Conservation (phyloP, 2,888 invertebrate species). For the Lasioglossum lativentre region DNA sequence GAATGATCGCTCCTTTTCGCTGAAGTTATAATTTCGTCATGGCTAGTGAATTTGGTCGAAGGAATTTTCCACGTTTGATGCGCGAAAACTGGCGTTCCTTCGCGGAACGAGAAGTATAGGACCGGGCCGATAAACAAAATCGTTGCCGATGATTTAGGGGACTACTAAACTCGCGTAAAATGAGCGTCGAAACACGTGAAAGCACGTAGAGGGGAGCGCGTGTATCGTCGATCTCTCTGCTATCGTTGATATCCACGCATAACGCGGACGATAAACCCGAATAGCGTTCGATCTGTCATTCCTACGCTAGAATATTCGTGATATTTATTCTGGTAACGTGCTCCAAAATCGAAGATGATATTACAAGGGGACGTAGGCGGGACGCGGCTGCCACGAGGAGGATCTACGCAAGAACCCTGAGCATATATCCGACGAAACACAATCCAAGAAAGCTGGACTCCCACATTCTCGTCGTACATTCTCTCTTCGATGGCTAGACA, state of each 20-base stretch:
- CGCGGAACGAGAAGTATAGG: neutral
- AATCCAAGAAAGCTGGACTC: conserved; percentile 54
- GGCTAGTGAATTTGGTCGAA: neutral
- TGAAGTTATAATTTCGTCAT: too few relatives aligned
- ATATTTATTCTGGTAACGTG: conserved; percentile 63
- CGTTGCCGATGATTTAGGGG: conserved; percentile 30
- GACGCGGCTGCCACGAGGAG: conserved; percentile 28
- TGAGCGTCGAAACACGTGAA: conserved; percentile 1
- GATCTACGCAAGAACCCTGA: conserved; percentile 40
- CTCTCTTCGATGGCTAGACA: conserved; percentile 63
- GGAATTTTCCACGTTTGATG: conserved; percentile 35
- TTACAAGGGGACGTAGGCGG: conserved; percentile 63
- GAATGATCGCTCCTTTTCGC: too few relatives aligned
- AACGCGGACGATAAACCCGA: conserved; percentile 52
- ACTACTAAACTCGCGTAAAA: neutral
- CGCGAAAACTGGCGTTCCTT: neutral
- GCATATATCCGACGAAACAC: conserved; percentile 36
- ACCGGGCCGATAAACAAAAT: conserved; percentile 16
- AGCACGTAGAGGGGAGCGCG: neutral
- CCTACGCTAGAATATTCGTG: conserved; percentile 50
- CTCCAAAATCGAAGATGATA: conserved; percentile 57
- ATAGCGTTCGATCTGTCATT: conserved; percentile 50
- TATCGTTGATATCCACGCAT: conserved; percentile 40
- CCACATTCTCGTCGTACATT: conserved; percentile 65
- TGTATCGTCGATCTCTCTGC: conserved; percentile 46